Evolutionary conservation across 2,888 invertebrate species (phyloP), one percentile per base, ranked within the genome.

Genomic region (Oscheius sp.): DNA sequence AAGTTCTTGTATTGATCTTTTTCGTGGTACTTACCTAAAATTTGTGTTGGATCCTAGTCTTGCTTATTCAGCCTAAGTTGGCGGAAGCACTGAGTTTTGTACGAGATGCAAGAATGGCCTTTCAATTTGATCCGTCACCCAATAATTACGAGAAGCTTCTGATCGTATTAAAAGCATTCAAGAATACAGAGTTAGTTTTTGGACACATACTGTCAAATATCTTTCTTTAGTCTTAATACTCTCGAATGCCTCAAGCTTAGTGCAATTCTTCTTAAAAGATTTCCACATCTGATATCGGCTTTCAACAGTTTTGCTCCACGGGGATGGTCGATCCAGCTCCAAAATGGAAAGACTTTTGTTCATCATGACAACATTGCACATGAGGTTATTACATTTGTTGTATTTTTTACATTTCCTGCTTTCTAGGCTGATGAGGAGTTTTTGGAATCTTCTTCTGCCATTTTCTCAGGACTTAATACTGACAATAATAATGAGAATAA

Each of bases 1-100:
- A n/a, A n/a, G n/a, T n/a, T n/a, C n/a, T n/a, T n/a, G n/a, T n/a
- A n/a, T n/a, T n/a, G n/a, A n/a, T n/a, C n/a, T n/a, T n/a, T n/a
- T n/a, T n/a, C n/a, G n/a, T n/a, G n/a, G n/a, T n/a, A n/a, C n/a
- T n/a, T n/a, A n/a, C n/a, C n/a, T n/a, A n/a, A n/a, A 41, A n/a
- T 41, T 20, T 17, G 41, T 41, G 41, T n/a, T n/a, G n/a, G n/a
- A n/a, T n/a, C n/a, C n/a, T n/a, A n/a, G n/a, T n/a, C n/a, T n/a
- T n/a, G n/a, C n/a, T n/a, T n/a, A n/a, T 59, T 44, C 44, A 59
- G 59, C 24, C 59, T 6, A 59, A 59, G 20, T 44, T 17, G 26
- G 59, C 59, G 2, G 59, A 59, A 26, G 54, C 54, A 20, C 32
- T 36, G 1, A 54, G 54, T 20, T 54, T 54, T 20, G 36, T 54